Percentiles rank a stretch among this genome's conserved stretches.
Conservation (phyloP, 2,113 vertebrate genomes). For the Myodes glareolus region DNA sequence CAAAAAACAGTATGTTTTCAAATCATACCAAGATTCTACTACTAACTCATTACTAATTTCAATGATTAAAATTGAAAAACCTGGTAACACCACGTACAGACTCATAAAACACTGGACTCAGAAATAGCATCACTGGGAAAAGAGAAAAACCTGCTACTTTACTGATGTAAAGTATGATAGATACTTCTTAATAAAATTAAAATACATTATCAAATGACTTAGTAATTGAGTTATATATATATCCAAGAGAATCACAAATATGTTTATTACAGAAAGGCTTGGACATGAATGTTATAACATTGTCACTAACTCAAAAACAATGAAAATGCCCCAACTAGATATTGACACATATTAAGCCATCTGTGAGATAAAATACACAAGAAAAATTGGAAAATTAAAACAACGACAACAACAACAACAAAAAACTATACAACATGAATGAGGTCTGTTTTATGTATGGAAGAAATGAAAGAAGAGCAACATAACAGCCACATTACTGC, state of each 20-base stretch:
- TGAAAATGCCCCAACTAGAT: background rate
- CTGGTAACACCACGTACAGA: background rate
- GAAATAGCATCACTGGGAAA: background rate
- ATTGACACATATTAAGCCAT: background rate
- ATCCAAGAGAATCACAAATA: conserved; percentile 13
- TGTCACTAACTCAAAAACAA: background rate
- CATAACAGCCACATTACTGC: background rate
- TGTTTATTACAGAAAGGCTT: background rate
- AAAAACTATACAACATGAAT: background rate
- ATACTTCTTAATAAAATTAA: background rate
- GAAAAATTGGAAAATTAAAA: background rate
- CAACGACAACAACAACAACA: background rate
- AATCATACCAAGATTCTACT: background rate
- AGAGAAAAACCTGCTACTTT: background rate
- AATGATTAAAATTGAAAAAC: background rate
- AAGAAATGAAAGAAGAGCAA: background rate
- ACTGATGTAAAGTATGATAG: background rate
- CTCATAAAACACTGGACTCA: background rate
- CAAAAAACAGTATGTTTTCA: background rate
- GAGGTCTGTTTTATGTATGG: background rate
- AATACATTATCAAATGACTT: background rate
- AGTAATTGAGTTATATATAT: background rate
- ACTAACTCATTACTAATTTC: background rate
- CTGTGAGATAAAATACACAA: background rate
- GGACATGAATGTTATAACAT: background rate